These are phyloP conservation scores for Pterois miles DNA, from an alignment of 2,797 vertebrate genomes.

Conservation along the genomic window DNA sequence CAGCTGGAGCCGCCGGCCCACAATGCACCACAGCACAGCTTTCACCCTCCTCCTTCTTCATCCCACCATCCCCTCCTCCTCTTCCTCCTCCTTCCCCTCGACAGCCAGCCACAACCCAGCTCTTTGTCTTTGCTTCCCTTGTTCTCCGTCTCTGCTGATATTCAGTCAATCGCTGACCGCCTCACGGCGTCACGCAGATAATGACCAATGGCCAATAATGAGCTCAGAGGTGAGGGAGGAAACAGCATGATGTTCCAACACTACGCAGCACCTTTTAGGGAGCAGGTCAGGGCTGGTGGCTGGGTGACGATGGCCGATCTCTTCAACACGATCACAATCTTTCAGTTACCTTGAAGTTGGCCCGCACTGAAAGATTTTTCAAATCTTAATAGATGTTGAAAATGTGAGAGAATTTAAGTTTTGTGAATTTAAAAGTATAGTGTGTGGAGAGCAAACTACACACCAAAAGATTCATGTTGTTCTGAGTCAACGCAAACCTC, in stretches of 20 bases:
- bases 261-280: background rate
- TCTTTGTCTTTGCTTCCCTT: constrained; percentile 47
- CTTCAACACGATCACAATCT: background rate
- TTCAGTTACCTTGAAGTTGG: background rate
- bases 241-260: background rate
- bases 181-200: background rate
- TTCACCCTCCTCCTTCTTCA: constrained; percentile 24
- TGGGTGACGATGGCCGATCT: background rate
- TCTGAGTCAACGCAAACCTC: no score
- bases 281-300: background rate
- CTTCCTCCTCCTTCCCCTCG: constrained; percentile 5
- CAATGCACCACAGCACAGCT: constrained; percentile 69
- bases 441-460: no score
- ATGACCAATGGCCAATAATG: no score
- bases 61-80: background rate
- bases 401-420: no score
- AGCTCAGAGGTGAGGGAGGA: background rate
- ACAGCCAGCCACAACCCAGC: constrained; percentile 30
- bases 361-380: no score
- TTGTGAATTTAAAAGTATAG: no score
- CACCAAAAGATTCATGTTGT: no score
- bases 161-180: constrained; percentile 8
- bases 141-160: constrained; percentile 3
- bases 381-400: no score
- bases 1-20: constrained; percentile 75